phyloP scores from a whole-genome alignment of 1,140 invertebrate genomes.

The Heliconius hewitsoni region DNA sequence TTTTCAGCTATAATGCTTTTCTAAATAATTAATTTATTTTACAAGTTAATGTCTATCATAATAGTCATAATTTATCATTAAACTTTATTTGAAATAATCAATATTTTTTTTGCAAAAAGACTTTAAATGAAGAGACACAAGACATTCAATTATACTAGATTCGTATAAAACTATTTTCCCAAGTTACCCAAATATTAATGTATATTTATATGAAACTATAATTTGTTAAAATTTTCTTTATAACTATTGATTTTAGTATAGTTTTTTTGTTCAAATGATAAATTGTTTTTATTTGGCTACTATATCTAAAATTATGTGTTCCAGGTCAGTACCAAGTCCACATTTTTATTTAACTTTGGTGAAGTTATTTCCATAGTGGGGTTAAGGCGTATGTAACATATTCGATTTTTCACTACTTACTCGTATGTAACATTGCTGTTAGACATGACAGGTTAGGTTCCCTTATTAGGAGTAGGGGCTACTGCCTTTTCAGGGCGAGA shows the following conservation, averaged over 20 bases:
- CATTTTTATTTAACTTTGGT: slow-evolving; percentile 37
- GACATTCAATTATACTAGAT: not conserved
- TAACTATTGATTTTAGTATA: not conserved
- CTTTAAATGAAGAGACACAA: not conserved
- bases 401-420: slow-evolving; percentile 3
- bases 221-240: not conserved
- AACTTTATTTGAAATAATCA: no score
- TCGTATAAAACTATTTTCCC: not conserved
- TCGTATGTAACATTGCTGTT: not conserved
- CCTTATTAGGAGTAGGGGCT: slow-evolving; percentile 63
- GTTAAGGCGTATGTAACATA: slow-evolving; percentile 6
- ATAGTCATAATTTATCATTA: not conserved
- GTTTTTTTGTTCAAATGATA: slow-evolving; percentile 1
- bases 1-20: not conserved
- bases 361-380: slow-evolving; percentile 27
- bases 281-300: slow-evolving; percentile 29
- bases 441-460: slow-evolving; percentile 40
- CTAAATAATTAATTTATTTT: not conserved
- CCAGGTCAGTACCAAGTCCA: slow-evolving; percentile 49
- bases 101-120: not conserved
- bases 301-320: slow-evolving; percentile 44
- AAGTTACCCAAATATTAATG: not conserved
- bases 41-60: not conserved
- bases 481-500: slow-evolving; percentile 75
- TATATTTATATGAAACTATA: not conserved